phyloP scores from a whole-genome alignment of 2,888 invertebrate genomes.

The Heliconius erato region DNA sequence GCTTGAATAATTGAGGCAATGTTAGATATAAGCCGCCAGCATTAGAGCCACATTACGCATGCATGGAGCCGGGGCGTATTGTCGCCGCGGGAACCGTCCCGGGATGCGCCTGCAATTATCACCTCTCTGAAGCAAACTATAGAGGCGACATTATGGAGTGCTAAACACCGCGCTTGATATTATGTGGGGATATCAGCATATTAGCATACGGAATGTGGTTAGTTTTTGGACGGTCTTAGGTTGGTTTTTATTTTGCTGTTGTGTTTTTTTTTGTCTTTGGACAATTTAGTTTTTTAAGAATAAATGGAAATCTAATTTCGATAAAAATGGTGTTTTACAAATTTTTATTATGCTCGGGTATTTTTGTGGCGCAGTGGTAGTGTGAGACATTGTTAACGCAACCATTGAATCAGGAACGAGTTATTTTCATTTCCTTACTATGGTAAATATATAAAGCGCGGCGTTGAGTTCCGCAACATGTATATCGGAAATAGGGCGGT shows the following conservation, averaged over 20 bases:
- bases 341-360: neutral
- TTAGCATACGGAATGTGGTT: constrained; percentile 39
- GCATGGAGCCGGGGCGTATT: constrained; percentile 53
- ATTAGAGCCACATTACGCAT: constrained; percentile 56
- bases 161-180: constrained; percentile 31
- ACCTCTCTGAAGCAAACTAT: constrained; percentile 1
- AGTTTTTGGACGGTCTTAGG: constrained; percentile 29
- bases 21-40: constrained; percentile 52
- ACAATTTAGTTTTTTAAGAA: neutral
- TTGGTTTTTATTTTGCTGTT: constrained; percentile 4
- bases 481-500: neutral
- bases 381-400: neutral
- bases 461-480: neutral
- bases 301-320: neutral
- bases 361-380: neutral
- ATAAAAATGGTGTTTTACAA: neutral
- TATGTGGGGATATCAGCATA: constrained; percentile 37
- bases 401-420: neutral
- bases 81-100: constrained; percentile 43
- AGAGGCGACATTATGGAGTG: constrained; percentile 27
- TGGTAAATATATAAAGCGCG: neutral
- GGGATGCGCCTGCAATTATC: constrained; percentile 36
- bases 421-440: neutral
- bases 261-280: neutral
- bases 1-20: constrained; percentile 53